phyloP scores from a whole-genome alignment of 2,888 invertebrate species.

The Rhagium mordax region DNA sequence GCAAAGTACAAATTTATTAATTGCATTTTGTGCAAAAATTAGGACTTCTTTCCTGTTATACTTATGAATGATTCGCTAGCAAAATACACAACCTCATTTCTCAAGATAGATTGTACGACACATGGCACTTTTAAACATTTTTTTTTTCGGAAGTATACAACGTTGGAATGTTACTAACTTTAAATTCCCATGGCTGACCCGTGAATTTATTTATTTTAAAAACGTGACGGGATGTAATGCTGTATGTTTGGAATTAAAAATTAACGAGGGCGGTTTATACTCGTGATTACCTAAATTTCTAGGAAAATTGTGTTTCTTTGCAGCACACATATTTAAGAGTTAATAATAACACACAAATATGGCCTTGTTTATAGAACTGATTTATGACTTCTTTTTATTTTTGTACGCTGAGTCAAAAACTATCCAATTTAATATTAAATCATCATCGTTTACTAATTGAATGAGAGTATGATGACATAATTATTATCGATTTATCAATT shows the following conservation, averaged over 20 bases:
- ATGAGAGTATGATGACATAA: background rate
- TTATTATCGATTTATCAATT: background rate
- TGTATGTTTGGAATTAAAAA: slow-evolving; percentile 24
- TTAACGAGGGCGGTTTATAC: slow-evolving; percentile 11
- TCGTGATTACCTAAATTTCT: background rate
- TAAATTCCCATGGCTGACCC: slow-evolving; percentile 21
- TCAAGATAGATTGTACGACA: slow-evolving; percentile 14
- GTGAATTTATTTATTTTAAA: slow-evolving; percentile 25
- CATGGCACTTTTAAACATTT: slow-evolving; percentile 21
- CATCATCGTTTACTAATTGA: background rate
- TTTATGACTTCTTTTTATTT: background rate
- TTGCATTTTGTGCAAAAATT: no score
- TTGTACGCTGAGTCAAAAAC: background rate
- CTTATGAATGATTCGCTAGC: background rate
- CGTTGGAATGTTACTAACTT: slow-evolving; percentile 17
- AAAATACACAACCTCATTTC: slow-evolving; percentile 16
- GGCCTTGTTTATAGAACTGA: background rate
- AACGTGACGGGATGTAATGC: slow-evolving; percentile 21
- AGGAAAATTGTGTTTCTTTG: background rate
- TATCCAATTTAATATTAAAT: background rate
- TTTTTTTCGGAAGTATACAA: slow-evolving; percentile 15
- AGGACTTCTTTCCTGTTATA: background rate
- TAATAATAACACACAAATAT: background rate
- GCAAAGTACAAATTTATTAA: no score
- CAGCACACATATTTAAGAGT: background rate